These are phyloP conservation scores for Hydrocynus forskahlii DNA, from an alignment of 2,797 vertebrate genomes.

Conservation along the genomic window DNA sequence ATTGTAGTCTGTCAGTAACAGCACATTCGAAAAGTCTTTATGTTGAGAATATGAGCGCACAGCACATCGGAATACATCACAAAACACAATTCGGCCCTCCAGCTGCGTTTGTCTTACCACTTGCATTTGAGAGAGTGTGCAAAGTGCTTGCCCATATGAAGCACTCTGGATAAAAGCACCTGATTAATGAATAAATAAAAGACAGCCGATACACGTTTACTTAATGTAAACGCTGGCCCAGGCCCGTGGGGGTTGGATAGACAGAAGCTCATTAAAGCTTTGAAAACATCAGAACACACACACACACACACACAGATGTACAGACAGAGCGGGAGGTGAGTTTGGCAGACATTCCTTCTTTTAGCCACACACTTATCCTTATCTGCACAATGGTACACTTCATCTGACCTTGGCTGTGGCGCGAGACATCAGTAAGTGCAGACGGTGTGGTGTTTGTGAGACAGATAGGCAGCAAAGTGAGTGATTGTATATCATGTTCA, in stretches of 20 bases:
- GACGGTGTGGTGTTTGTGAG: not conserved
- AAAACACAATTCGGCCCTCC: not conserved
- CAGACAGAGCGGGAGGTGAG: not conserved
- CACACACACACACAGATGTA: conserved; percentile 5
- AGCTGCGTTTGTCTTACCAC: not conserved
- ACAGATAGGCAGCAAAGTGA: not conserved
- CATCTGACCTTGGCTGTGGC: not conserved
- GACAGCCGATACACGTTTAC: conserved; percentile 48
- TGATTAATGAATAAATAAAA: conserved; percentile 56
- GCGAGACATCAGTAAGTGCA: not conserved
- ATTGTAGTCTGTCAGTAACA: too few relatives aligned
- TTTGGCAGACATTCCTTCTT: conserved; percentile 11
- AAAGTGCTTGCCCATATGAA: conserved; percentile 6
- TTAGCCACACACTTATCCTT: conserved; percentile 13
- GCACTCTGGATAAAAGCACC: conserved; percentile 46
- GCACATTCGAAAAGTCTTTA: too few relatives aligned
- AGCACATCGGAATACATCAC: not conserved
- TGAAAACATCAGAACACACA: not conserved
- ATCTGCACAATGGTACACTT: conserved; percentile 5
- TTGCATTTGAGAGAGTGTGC: conserved; percentile 7
- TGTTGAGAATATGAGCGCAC: too few relatives aligned
- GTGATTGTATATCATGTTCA: conserved; percentile 9
- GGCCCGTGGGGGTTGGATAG: conserved; percentile 27
- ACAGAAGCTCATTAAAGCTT: conserved; percentile 42
- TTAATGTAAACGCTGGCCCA: conserved; percentile 37